These are phyloP conservation scores for Tigriopus californicus DNA, from an alignment of 2,888 invertebrate genomes.

Conservation along the genomic window DNA sequence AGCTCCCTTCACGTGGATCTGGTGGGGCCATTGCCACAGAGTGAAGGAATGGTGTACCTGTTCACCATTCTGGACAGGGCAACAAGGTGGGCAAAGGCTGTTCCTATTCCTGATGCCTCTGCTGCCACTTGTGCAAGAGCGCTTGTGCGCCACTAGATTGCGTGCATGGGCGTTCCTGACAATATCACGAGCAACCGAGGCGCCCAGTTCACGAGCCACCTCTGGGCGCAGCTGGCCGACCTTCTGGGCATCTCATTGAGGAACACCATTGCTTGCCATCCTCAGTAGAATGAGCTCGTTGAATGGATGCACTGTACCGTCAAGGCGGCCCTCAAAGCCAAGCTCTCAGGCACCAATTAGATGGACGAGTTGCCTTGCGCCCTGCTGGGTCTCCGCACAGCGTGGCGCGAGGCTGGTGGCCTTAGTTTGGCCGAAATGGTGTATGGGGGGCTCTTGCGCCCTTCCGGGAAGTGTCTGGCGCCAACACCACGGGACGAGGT, in stretches of 20 bases:
- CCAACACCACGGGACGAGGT: no score
- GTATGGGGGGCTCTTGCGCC: no score
- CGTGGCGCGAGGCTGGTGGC: no score
- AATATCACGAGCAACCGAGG: background rate
- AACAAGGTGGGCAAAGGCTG: conserved; percentile 1
- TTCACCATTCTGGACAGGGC: conserved; percentile 5
- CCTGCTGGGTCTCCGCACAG: no score
- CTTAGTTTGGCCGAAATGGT: no score
- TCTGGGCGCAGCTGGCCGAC: background rate
- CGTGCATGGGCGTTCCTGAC: background rate
- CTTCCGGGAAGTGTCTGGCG: no score
- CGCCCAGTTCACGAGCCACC: background rate
- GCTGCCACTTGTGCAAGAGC: conserved; percentile 23
- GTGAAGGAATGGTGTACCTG: background rate
- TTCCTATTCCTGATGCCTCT: background rate
- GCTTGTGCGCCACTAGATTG: background rate
- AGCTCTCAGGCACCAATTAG: no score
- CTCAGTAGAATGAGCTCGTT: background rate
- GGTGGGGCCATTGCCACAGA: conserved; percentile 9
- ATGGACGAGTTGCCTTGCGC: no score
- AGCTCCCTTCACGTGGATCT: background rate
- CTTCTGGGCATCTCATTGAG: background rate
- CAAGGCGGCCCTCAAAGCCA: conserved; percentile 17
- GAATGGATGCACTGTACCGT: background rate
- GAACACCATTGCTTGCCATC: background rate